phyloP scores from a whole-genome alignment of 2,797 vertebrate species.

The Triplophysa bombifrons region DNA sequence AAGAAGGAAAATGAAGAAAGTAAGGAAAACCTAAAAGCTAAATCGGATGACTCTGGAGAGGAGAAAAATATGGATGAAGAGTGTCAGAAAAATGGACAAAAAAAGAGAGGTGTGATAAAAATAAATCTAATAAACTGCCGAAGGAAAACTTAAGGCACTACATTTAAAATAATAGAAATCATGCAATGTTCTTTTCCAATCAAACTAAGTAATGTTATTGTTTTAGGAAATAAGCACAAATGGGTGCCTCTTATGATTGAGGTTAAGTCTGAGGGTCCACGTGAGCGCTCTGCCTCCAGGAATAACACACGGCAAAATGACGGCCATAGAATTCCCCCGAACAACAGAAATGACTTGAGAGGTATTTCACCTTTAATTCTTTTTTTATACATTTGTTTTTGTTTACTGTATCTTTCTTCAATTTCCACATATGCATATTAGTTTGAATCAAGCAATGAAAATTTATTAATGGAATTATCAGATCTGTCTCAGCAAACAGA shows the following conservation, averaged over 20 bases:
- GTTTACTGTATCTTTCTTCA: background rate
- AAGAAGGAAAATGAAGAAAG: constrained; percentile 90
- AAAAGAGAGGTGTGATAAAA: constrained; percentile 94
- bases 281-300: constrained; percentile 91
- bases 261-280: constrained; percentile 93
- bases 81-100: constrained; percentile 88
- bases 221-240: constrained; percentile 92
- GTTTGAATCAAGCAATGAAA: too few relatives aligned
- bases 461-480: too few relatives aligned
- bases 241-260: constrained; percentile 98
- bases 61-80: constrained; percentile 96
- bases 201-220: background rate
- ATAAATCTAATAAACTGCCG: too few relatives aligned
- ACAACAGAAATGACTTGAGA: constrained; percentile 88
- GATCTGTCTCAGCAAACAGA: too few relatives aligned
- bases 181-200: background rate
- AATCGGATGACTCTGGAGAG: constrained; percentile 94
- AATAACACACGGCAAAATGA: constrained; percentile 93
- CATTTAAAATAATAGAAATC: too few relatives aligned
- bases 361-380: constrained; percentile 69
- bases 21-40: constrained; percentile 95
- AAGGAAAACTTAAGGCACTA: too few relatives aligned
- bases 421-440: too few relatives aligned
- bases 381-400: background rate
- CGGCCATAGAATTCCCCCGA: constrained; percentile 83